Conservation (phyloP, 2,113 vertebrate species). For the Anolis sagrei region DNA sequence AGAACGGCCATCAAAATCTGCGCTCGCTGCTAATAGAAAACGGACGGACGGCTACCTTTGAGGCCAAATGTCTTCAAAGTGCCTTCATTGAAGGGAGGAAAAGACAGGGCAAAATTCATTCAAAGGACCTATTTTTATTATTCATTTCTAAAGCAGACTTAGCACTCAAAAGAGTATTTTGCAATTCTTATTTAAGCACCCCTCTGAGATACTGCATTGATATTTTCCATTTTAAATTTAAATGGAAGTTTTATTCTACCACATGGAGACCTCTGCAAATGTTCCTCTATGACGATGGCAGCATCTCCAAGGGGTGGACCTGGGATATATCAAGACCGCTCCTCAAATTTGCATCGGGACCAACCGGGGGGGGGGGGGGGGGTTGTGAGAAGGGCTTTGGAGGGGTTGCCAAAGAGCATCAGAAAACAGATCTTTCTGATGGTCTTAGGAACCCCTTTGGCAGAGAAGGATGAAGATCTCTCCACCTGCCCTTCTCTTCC, state of each 20-base stretch:
- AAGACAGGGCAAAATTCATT: conserved; percentile 24
- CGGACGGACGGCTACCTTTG: conserved; percentile 9
- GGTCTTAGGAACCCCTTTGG: too few relatives aligned
- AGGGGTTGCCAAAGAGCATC: too few relatives aligned
- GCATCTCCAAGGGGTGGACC: background rate
- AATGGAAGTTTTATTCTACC: background rate
- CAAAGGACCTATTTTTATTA: conserved; percentile 18
- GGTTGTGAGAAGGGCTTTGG: too few relatives aligned
- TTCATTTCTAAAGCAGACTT: background rate
- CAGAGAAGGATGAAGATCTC: too few relatives aligned
- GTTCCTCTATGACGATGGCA: background rate
- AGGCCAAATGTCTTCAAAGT: background rate
- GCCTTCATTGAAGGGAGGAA: background rate
- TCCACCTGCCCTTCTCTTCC: too few relatives aligned
- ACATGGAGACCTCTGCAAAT: background rate
- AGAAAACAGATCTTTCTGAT: too few relatives aligned
- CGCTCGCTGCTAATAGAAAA: conserved; percentile 37
- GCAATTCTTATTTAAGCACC: conserved; percentile 4
- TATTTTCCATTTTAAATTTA: conserved; percentile 4
- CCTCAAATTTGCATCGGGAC: too few relatives aligned
- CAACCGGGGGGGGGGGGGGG: too few relatives aligned
- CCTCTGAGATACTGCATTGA: background rate
- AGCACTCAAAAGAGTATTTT: background rate
- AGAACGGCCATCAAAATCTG: conserved; percentile 64
- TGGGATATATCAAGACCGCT: background rate